Conservation (phyloP, 1,140 invertebrate genomes). For the Pristionchus pacificus region DNA sequence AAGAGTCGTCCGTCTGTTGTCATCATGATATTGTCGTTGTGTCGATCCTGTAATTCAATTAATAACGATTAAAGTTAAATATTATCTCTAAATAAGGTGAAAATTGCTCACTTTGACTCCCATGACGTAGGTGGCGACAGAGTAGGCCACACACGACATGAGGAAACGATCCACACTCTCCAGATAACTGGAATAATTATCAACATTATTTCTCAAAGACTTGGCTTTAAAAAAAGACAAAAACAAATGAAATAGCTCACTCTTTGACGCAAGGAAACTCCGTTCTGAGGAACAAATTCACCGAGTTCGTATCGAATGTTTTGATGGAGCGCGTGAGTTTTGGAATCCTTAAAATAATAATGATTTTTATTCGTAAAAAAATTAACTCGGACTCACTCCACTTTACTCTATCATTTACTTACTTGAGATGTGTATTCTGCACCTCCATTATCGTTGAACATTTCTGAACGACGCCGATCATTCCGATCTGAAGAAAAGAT, state of each 20-base stretch:
- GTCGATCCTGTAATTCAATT: conserved; percentile 68
- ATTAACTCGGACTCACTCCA: too few relatives aligned
- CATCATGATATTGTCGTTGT: conserved; percentile 99
- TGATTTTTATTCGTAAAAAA: too few relatives aligned
- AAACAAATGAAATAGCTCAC: neutral
- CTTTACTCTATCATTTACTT: too few relatives aligned
- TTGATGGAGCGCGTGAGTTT: too few relatives aligned
- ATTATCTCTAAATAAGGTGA: too few relatives aligned
- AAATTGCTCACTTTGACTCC: conserved; percentile 70
- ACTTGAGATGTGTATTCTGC: too few relatives aligned
- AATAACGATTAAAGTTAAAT: neutral
- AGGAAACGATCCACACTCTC: conserved; percentile 94
- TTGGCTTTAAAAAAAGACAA: neutral
- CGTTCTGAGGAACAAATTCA: conserved; percentile 75
- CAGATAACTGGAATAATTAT: conserved; percentile 67
- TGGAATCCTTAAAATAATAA: too few relatives aligned
- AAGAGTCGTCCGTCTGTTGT: conserved; percentile 82
- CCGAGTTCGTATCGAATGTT: conserved; percentile 75
- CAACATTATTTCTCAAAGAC: neutral
- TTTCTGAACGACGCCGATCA: conserved; percentile 90
- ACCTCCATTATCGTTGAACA: conserved; percentile 93
- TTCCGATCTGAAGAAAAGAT: too few relatives aligned
- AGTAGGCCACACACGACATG: conserved; percentile 92
- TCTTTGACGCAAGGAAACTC: conserved; percentile 12
- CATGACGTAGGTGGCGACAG: conserved; percentile 94